A percentile compares a stretch with the other conserved stretches of the same genome.
These are phyloP conservation scores for Trisateles emortualis DNA, from an alignment of 2,888 invertebrate genomes.

Conservation along the genomic window DNA sequence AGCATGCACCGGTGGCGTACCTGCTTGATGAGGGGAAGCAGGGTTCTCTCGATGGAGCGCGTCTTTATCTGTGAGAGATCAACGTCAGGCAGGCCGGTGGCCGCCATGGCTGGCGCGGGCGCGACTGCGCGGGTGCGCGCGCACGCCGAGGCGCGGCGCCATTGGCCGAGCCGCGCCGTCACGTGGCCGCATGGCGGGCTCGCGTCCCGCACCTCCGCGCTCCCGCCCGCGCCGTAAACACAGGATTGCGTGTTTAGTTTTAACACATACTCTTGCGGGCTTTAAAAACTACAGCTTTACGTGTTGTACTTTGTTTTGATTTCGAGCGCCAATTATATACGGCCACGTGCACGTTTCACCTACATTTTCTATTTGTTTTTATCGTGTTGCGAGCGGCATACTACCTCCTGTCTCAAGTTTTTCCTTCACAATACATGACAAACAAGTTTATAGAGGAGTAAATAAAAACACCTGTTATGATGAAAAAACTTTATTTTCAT, in stretches of 20 bases:
- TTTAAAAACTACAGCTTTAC: conserved; percentile 73
- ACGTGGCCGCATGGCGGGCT: conserved; percentile 70
- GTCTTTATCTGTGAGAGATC: conserved; percentile 94
- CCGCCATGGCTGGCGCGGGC: conserved; percentile 87
- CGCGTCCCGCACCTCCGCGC: conserved; percentile 42
- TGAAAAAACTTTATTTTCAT: conserved; percentile 56
- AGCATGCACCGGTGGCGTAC: conserved; percentile 85
- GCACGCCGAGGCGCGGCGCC: conserved; percentile 58
- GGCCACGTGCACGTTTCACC: conserved; percentile 40
- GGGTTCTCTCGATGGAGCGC: conserved; percentile 97
- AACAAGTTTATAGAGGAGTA: conserved; percentile 10
- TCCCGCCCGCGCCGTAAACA: conserved; percentile 56
- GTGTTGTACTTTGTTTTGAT: conserved; percentile 74
- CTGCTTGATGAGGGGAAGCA: conserved; percentile 97
- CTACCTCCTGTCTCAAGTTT: neutral
- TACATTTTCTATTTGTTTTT: conserved; percentile 34
- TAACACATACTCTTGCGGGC: conserved; percentile 66
- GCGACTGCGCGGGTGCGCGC: conserved; percentile 82
- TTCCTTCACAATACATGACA: neutral
- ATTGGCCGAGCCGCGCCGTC: conserved; percentile 66
- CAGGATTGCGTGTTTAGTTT: conserved; percentile 61
- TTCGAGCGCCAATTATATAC: conserved; percentile 60
- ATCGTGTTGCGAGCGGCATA: conserved; percentile 5
- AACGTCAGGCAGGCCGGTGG: conserved; percentile 86
- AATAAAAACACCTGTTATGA: conserved; percentile 24